Evolutionary conservation across 2,797 vertebrate species (phyloP).

Genomic region (Glyptemys insculpta): DNA sequence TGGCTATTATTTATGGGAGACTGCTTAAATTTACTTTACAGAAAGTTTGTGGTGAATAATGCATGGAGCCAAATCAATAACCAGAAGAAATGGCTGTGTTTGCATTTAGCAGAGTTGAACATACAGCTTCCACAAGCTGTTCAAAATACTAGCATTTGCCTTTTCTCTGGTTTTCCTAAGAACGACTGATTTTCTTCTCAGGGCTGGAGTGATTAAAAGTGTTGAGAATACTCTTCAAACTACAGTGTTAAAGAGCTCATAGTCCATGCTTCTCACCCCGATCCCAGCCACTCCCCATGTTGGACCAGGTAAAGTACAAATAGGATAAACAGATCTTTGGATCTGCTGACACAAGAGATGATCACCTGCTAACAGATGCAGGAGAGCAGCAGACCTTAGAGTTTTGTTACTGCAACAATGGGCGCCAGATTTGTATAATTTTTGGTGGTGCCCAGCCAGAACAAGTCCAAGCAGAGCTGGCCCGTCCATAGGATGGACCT

Average conservation of each 20-base stretch:
- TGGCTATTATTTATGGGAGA: not conserved
- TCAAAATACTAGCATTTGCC: not conserved
- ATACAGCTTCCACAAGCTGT: not conserved
- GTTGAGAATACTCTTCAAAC: not conserved
- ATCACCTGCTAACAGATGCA: slow-evolving; percentile 49
- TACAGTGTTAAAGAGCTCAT: not conserved
- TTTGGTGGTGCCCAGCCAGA: too few species aligned
- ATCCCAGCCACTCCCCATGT: fast-evolving
- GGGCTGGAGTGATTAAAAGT: not conserved
- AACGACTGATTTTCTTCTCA: not conserved
- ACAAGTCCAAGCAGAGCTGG: too few species aligned
- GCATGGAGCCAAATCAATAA: not conserved
- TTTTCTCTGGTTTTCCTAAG: not conserved
- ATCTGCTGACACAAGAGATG: slow-evolving; percentile 32
- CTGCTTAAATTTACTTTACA: not conserved
- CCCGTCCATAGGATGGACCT: too few species aligned
- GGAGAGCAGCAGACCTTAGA: not conserved
- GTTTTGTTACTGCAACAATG: not conserved
- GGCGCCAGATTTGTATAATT: too few species aligned
- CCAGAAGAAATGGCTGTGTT: not conserved
- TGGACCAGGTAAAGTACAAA: slow-evolving; percentile 10
- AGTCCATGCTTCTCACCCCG: not conserved
- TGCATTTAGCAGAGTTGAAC: not conserved
- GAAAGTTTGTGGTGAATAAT: slow-evolving; percentile 14
- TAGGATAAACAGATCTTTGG: not conserved